These are phyloP conservation scores for Martes martes DNA, from an alignment of 2,113 vertebrate genomes.

Conservation along the genomic window DNA sequence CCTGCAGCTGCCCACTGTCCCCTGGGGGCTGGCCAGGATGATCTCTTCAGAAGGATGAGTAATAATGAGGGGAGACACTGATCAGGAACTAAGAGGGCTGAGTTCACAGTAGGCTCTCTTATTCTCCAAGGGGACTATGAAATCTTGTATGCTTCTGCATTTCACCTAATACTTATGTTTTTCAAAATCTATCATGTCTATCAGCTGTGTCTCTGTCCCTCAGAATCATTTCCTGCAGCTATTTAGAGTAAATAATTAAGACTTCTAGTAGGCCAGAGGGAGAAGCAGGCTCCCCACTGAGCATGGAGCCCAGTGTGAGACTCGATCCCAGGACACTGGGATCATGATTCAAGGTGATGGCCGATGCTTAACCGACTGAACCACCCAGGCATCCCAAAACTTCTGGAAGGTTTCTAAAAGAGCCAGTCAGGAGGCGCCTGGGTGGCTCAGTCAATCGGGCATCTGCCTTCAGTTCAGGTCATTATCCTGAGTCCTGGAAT, in stretches of 20 bases:
- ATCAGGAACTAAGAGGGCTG: neutral
- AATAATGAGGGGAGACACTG: neutral
- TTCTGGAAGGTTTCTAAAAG: neutral
- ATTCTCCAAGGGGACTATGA: neutral
- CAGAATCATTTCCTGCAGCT: neutral
- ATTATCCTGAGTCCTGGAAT: no score
- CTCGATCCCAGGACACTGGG: no score
- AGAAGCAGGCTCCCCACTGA: no score
- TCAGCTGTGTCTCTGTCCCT: neutral
- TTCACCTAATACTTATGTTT: neutral
- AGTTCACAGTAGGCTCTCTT: neutral
- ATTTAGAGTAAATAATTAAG: constrained; percentile 30
- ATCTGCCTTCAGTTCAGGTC: neutral
- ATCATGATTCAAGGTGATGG: no score
- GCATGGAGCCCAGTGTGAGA: no score
- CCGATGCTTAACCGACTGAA: no score
- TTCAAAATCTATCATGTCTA: neutral
- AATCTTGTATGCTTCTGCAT: neutral
- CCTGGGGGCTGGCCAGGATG: fast-evolving
- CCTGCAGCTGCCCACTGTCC: neutral
- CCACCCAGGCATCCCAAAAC: neutral
- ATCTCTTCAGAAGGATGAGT: neutral
- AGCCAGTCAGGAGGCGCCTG: neutral
- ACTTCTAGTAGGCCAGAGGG: neutral
- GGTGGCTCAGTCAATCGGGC: neutral